phyloP scores from a whole-genome alignment of 2,888 invertebrate species.

The Phymatocera aterrima region DNA sequence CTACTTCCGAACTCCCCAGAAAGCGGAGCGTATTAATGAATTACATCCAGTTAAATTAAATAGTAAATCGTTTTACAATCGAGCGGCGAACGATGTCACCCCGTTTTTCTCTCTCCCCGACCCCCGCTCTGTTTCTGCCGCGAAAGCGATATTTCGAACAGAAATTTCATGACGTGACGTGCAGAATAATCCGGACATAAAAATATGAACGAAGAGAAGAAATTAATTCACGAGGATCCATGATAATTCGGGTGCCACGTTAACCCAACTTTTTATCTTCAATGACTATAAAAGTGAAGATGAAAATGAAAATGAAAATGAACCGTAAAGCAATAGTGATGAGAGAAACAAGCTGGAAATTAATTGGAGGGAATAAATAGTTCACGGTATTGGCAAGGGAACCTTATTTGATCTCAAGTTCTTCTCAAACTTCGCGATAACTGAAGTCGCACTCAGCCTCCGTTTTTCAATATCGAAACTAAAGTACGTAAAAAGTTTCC shows the following conservation, averaged over 20 bases:
- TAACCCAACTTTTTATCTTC: not conserved
- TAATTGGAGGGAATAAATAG: constrained; percentile 18
- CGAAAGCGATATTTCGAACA: not conserved
- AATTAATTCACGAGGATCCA: not conserved
- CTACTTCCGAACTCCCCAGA: not conserved
- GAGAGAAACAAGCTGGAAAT: constrained; percentile 22
- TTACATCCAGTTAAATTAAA: constrained; percentile 16
- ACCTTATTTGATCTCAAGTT: not conserved
- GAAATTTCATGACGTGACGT: not conserved
- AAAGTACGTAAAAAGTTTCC: constrained; percentile 39
- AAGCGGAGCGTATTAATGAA: constrained; percentile 8
- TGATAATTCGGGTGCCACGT: not conserved
- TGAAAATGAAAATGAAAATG: not conserved
- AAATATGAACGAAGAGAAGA: not conserved
- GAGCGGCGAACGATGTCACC: not conserved
- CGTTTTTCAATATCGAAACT: constrained; percentile 42
- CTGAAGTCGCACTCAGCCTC: not conserved
- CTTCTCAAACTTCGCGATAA: not conserved
- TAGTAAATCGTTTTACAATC: constrained; percentile 31
- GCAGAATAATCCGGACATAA: not conserved
- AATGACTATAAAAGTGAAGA: not conserved
- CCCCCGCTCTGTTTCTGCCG: not conserved
- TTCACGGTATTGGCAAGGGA: not conserved
- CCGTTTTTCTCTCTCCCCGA: not conserved
- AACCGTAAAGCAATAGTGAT: not conserved